Evolutionary conservation across 2,113 vertebrate species (phyloP).

Genomic region (Sylvietta virens): DNA sequence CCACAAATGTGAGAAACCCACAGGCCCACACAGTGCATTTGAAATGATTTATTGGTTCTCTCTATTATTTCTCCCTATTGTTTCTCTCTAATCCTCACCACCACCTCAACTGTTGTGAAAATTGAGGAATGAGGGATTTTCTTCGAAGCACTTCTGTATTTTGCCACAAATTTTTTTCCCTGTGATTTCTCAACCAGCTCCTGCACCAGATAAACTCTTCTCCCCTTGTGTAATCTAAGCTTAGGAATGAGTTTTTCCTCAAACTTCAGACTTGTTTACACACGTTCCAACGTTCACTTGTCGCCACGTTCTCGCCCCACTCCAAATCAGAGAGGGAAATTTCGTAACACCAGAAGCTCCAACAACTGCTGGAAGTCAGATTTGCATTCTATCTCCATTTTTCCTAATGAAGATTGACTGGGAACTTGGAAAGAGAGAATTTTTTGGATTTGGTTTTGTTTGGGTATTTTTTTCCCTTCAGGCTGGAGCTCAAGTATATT

Average conservation of each 20-base stretch:
- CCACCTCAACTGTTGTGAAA: fast-evolving
- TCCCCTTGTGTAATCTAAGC: background rate
- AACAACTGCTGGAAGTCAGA: background rate
- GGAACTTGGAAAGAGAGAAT: background rate
- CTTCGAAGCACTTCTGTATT: fast-evolving
- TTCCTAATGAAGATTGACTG: background rate
- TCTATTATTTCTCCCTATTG: background rate
- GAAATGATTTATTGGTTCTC: background rate
- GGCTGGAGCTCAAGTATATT: background rate
- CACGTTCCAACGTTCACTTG: fast-evolving
- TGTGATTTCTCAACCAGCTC: background rate
- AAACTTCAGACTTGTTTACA: background rate
- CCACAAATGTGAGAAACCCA: background rate
- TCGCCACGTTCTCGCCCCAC: background rate
- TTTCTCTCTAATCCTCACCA: background rate
- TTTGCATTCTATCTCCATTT: background rate
- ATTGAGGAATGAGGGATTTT: background rate
- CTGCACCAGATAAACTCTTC: background rate
- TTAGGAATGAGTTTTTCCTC: background rate
- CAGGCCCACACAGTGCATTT: fast-evolving
- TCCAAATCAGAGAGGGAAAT: background rate
- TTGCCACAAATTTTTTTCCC: background rate
- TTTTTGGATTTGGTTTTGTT: background rate
- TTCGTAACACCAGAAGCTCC: background rate
- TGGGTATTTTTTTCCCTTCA: background rate